Evolutionary conservation across 1,140 invertebrate genomes (phyloP).

Genomic region (Drosophila saltans): DNA sequence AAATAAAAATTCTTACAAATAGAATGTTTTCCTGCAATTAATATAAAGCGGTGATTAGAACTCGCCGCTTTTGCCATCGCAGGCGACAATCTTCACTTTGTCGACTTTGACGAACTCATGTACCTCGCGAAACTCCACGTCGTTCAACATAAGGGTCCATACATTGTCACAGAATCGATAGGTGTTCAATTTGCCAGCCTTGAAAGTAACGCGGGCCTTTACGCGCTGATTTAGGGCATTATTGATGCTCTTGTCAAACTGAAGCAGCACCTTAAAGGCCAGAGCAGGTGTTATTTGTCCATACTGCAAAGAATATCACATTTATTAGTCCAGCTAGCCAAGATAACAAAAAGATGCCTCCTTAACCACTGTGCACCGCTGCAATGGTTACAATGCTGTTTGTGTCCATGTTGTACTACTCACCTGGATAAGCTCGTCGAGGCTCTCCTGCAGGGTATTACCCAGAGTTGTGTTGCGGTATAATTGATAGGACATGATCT

Average conservation of each 20-base stretch:
- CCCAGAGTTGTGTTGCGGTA: conserved; percentile 99
- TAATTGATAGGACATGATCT: conserved; percentile 95
- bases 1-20: conserved; percentile 50
- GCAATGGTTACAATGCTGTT: background rate
- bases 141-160: conserved; percentile 98
- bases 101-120: conserved; percentile 97
- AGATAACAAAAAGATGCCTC: background rate
- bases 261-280: conserved; percentile 95
- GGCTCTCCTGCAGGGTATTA: conserved; percentile 97
- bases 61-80: conserved; percentile 97
- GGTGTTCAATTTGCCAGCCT: conserved; percentile 98
- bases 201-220: conserved; percentile 96
- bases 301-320: conserved; percentile 87
- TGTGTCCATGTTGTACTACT: conserved; percentile 79
- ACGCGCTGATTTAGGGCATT: conserved; percentile 95
- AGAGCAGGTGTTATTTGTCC: conserved; percentile 97
- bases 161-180: conserved; percentile 99
- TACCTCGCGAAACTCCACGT: conserved; percentile 98
- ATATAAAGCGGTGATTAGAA: conserved; percentile 45
- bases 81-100: conserved; percentile 99
- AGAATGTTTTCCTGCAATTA: conserved; percentile 38
- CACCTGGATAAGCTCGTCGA: conserved; percentile 96
- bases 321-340: conserved; percentile 33
- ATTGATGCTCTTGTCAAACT: conserved; percentile 99
- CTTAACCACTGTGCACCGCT: conserved; percentile 23